These are phyloP conservation scores for Laticauda laticaudata DNA, from an alignment of 2,113 vertebrate genomes.

Conservation along the genomic window DNA sequence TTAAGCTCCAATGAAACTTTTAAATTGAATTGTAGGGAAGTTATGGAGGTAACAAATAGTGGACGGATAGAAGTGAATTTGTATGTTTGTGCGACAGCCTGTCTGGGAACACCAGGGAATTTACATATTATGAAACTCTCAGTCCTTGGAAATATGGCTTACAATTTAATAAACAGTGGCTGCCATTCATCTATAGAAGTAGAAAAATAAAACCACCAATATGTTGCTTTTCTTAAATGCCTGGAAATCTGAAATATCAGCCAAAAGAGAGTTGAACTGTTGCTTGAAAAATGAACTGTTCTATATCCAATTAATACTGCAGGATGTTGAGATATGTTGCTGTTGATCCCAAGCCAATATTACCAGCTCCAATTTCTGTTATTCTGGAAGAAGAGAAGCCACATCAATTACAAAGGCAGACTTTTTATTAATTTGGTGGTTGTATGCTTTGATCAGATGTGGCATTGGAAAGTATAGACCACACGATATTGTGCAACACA, in stretches of 20 bases:
- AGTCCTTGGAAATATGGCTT: background rate
- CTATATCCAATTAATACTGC: background rate
- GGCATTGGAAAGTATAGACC: background rate
- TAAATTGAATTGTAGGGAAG: background rate
- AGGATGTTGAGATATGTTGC: background rate
- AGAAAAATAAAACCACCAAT: background rate
- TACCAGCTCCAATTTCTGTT: background rate
- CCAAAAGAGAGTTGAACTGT: background rate
- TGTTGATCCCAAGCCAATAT: background rate
- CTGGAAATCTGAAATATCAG: background rate
- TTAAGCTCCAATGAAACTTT: background rate
- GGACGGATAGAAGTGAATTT: background rate
- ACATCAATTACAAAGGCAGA: background rate
- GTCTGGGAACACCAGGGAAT: background rate
- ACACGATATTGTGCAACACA: background rate
- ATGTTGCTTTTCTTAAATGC: too few relatives aligned
- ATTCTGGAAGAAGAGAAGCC: too few relatives aligned
- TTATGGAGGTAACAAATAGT: background rate
- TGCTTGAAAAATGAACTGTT: background rate
- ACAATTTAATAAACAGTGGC: background rate
- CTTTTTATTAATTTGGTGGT: background rate
- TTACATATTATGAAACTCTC: background rate
- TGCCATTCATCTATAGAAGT: background rate
- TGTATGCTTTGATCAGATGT: background rate
- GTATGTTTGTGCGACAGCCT: background rate